Conservation (phyloP, 2,797 vertebrate species). For the Sebastes goodei region DNA sequence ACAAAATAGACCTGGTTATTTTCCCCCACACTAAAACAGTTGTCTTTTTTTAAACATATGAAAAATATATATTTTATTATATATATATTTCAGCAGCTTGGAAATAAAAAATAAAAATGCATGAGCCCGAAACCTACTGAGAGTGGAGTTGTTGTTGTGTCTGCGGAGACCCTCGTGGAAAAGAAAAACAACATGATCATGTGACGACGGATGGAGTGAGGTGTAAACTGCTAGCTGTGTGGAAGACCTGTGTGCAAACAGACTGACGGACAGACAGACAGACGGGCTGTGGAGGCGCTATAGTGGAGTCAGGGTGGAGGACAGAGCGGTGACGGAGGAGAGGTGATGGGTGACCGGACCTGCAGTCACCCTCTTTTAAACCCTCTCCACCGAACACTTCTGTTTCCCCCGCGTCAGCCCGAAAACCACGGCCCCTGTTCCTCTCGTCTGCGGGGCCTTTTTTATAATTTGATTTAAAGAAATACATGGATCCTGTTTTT, state of each 20-base stretch:
- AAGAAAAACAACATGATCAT: constrained; percentile 14
- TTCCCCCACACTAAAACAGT: constrained; percentile 84
- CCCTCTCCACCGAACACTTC: neutral
- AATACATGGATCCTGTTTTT: constrained; percentile 24
- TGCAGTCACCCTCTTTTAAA: constrained; percentile 83
- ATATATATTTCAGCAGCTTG: constrained; percentile 90
- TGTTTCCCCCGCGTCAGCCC: neutral
- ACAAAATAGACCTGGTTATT: constrained; percentile 93
- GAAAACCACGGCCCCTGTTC: neutral
- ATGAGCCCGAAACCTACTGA: constrained; percentile 88
- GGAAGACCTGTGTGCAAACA: constrained; percentile 63
- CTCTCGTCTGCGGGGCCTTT: constrained; percentile 23
- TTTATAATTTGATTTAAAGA: neutral
- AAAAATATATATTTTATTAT: constrained; percentile 82
- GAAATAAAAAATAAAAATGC: constrained; percentile 74
- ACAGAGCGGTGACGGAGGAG: constrained; percentile 2
- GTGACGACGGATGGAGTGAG: constrained; percentile 49
- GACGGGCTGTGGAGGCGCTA: constrained; percentile 75
- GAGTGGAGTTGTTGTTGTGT: constrained; percentile 74
- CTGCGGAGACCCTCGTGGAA: constrained; percentile 33
- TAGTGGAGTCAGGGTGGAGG: constrained; percentile 19
- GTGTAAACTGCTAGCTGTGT: constrained; percentile 82
- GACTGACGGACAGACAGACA: constrained; percentile 17
- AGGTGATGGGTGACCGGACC: constrained; percentile 85
- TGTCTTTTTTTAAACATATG: constrained; percentile 86